Percentiles rank a stretch among this genome's conserved stretches.
Conservation (phyloP, 2,113 vertebrate genomes). For the Lota lota region DNA sequence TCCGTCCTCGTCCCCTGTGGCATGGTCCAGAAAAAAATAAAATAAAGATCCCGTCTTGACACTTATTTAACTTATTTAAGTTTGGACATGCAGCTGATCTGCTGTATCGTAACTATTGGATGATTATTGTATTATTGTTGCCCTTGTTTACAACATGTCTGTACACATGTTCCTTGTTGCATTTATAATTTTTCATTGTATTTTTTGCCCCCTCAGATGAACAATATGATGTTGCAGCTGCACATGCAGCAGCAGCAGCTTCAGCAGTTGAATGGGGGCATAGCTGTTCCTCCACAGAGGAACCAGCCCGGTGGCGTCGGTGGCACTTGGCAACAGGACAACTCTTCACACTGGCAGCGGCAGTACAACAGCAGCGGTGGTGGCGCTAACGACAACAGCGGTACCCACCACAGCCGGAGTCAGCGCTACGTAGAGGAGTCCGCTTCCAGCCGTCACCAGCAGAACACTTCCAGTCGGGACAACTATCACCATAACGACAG, state of each 20-base stretch:
- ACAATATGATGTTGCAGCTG: conserved; percentile 65
- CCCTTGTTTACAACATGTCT: background rate
- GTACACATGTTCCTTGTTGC: background rate
- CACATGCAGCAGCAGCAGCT: conserved; percentile 71
- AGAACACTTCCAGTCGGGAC: conserved; percentile 66
- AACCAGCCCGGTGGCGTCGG: conserved; percentile 27
- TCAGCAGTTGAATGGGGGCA: conserved; percentile 51
- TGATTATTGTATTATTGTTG: background rate
- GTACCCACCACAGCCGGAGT: conserved; percentile 47
- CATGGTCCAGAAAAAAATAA: no score
- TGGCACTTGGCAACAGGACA: conserved; percentile 67
- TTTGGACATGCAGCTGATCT: no score
- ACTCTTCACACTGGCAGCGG: conserved; percentile 42
- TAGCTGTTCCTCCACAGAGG: conserved; percentile 54
- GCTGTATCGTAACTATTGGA: no score
- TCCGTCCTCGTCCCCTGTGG: no score
- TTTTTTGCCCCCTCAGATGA: conserved; percentile 70
- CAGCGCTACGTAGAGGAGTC: conserved; percentile 51
- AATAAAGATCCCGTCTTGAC: no score
- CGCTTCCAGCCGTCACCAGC: conserved; percentile 66
- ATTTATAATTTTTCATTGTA: background rate
- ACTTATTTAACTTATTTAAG: no score
- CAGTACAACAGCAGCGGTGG: conserved; percentile 24
- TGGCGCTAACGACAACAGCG: conserved; percentile 54
- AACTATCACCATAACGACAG: conserved; percentile 59